phyloP scores from a whole-genome alignment of 1,140 invertebrate genomes.

The Pararge aegeria region DNA sequence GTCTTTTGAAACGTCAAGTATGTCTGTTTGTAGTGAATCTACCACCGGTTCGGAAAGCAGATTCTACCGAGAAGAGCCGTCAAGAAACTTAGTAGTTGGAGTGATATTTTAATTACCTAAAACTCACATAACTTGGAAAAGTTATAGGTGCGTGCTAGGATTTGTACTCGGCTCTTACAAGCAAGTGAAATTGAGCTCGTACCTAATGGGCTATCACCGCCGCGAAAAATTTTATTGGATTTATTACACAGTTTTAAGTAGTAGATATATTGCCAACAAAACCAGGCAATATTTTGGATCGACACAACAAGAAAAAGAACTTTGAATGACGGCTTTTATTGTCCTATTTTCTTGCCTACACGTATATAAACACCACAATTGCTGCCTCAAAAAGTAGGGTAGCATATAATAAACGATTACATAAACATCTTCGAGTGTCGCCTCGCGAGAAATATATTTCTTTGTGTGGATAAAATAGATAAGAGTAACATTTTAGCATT shows the following conservation, averaged over 20 bases:
- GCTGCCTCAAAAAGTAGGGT: constrained; percentile 39
- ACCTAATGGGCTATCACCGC: too few species aligned
- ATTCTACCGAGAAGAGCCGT: too few species aligned
- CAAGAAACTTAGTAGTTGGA: too few species aligned
- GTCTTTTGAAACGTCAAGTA: too few species aligned
- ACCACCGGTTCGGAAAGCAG: too few species aligned
- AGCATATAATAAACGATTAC: constrained; percentile 47
- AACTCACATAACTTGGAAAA: too few species aligned
- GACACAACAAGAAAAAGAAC: constrained; percentile 18
- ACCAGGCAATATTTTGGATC: constrained; percentile 2
- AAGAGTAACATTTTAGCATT: constrained; percentile 45
- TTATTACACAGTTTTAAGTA: constrained; percentile 1
- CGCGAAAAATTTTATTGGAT: not conserved
- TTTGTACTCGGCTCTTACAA: too few species aligned
- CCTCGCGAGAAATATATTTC: constrained; percentile 42
- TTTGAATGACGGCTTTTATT: constrained; percentile 25
- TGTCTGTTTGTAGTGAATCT: too few species aligned
- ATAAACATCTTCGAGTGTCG: constrained; percentile 50
- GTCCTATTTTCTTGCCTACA: constrained; percentile 27
- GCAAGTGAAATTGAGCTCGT: too few species aligned
- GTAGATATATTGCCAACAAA: constrained; percentile 10
- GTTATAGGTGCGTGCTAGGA: too few species aligned
- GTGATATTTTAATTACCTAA: too few species aligned
- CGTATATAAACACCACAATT: constrained; percentile 28
- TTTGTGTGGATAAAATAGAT: constrained; percentile 44